These are phyloP conservation scores for Macrosteles quadrilineatus DNA, from an alignment of 1,140 invertebrate species.

Conservation along the genomic window DNA sequence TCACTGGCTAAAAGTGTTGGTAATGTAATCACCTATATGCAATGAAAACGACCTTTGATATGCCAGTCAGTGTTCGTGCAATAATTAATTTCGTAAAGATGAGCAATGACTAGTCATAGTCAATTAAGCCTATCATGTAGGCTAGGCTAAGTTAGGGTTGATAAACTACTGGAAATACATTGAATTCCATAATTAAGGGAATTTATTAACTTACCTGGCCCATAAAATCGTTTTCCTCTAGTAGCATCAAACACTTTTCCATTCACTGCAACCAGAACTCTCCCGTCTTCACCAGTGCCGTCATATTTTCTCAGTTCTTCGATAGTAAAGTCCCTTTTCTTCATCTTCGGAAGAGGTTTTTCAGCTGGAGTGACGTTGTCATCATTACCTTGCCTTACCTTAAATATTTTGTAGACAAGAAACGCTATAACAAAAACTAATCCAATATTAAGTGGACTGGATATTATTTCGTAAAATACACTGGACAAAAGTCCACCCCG, in stretches of 20 bases:
- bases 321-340: constrained; percentile 87
- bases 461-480: constrained; percentile 60
- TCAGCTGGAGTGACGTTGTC: constrained; percentile 53
- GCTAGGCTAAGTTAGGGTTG: no score
- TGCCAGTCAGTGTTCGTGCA: no score
- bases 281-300: constrained; percentile 75
- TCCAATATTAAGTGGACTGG: constrained; percentile 76
- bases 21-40: no score
- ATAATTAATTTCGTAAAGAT: no score
- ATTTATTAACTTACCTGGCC: constrained; percentile 86
- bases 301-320: constrained; percentile 86
- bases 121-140: no score
- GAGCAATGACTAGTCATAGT: no score
- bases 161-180: no score
- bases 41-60: no score
- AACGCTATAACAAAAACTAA: constrained; percentile 74
- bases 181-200: no score
- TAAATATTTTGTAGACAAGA: constrained; percentile 86
- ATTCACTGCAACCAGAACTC: constrained; percentile 91
- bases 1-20: no score
- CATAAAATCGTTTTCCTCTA: constrained; percentile 85
- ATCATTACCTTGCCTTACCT: constrained; percentile 57
- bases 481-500: constrained; percentile 3
- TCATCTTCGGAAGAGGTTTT: constrained; percentile 74
- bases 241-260: constrained; percentile 97